Base-by-base conservation (phyloP, 30 jellyfish, hydroid and myxozoan genomes). In the Rhopilema esculentum region DNA sequence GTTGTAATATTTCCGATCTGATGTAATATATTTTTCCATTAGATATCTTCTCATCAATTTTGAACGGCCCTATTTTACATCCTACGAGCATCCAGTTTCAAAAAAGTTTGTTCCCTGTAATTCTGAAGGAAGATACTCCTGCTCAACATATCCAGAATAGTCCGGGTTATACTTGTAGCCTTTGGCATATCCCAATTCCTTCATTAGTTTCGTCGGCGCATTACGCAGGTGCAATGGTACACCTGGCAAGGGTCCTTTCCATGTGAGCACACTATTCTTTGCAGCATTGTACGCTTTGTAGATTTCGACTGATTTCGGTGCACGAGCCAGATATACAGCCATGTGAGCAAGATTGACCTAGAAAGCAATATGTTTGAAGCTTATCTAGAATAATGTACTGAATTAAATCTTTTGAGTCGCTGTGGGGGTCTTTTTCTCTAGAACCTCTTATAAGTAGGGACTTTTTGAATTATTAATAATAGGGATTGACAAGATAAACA, bases 161-260 rank as follows among this genome's bases (percentile, higher is more conserved):
- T 71, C 80, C 0, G 97, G 97, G 40, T 95, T 82, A 67, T 93
- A 84, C 79, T 93, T 83, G 70, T 93, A 93, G 20, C 87, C 98
- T 77, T 74, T 69, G 71, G 94, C 91, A 70, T 93, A 88, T 16
- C 95, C 97, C 22, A 93, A 77, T 20, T 88, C 73, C 62, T 88
- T 88, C 97, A 93, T 88, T 53, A 93, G 74, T 49, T 67, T 72
- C 57, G 98, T 93, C 1, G 98, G 96, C 17, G 98, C 97, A 72
- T 93, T 93, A 16, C 98, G 70, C 33, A 93, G 73, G 50, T 93
- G 98, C 71, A 93, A 69, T 16, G 98, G 98, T 22, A 93, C 98
- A 24, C 85, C 92, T 15, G 98, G 98, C 23, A 81, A 79, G 8
- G 98, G 89, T 52, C 98, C 98, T 63, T 79, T 78, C 77, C 92